A percentile compares a stretch with the other conserved stretches of the same genome.
Conservation (phyloP, 2,797 vertebrate genomes). For the Melanotaenia nigrans region DNA sequence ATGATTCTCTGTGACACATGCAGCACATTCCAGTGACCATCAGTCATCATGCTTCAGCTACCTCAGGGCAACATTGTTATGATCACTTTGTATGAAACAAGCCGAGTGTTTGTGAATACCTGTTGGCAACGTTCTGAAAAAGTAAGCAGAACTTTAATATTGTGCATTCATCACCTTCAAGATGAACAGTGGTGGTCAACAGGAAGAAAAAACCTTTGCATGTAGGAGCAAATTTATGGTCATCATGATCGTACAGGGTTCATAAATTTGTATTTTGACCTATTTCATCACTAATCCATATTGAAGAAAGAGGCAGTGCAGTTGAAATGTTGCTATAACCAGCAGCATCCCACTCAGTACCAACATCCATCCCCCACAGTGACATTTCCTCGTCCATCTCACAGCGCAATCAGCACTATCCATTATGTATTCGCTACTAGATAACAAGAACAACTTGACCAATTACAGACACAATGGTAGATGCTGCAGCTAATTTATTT, state of each 20-base stretch:
- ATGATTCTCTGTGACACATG: conserved; percentile 6
- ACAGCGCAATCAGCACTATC: conserved; percentile 71
- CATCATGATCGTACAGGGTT: conserved; percentile 13
- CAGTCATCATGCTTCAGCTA: conserved; percentile 16
- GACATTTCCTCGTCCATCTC: conserved; percentile 74
- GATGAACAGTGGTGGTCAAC: conserved; percentile 5
- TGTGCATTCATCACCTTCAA: not conserved
- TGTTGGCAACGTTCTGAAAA: not conserved
- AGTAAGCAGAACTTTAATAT: not conserved
- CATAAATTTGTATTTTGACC: conserved; percentile 37
- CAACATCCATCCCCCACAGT: conserved; percentile 63
- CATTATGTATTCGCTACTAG: conserved; percentile 76
- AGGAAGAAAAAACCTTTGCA: conserved; percentile 13
- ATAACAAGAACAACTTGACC: conserved; percentile 78
- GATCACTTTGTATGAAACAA: conserved; percentile 1
- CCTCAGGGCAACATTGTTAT: not conserved
- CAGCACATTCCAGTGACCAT: not conserved
- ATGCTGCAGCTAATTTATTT: conserved; percentile 61
- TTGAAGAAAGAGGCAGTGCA: conserved; percentile 30
- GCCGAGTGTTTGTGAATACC: not conserved
- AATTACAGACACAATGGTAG: conserved; percentile 79
- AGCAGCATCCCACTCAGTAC: conserved; percentile 59
- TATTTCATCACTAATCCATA: conserved; percentile 42
- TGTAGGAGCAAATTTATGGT: conserved; percentile 7
- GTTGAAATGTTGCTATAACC: conserved; percentile 47